Base-by-base conservation (phyloP, 2,888 invertebrate genomes). In the Amblyteles armatorius region DNA sequence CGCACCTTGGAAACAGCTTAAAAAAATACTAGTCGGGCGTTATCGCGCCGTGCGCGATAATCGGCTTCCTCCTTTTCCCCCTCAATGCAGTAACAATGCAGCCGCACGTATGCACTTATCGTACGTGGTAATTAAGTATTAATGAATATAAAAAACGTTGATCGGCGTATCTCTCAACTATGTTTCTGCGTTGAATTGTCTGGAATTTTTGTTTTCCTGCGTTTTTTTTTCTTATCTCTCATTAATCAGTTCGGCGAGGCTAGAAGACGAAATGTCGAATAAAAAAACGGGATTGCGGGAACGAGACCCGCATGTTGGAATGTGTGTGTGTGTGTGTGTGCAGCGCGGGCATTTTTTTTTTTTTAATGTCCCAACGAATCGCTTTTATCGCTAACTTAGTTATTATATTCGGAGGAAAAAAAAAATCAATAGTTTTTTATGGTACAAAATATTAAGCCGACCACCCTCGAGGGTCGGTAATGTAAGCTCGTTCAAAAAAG, bases 131-230 rank as follows among this genome's bases (percentile, higher is more conserved):
- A 77, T 68, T 80, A 65, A 84, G 22, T 55, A 55, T 82, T 83
- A 85, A 81, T 83, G 89, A 90, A 90, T 86, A 90, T 89, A 90
- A 88, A 91, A 91, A 89, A 87, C 87, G 86, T 90, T 87, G 86
- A 88, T 89, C 55, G 88, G 90, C 89, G 88, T 88, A 88, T 84
- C 86, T 55, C 55, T 9, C 87, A 87, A 74, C 68, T 67, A 68
- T 63, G 71, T 74, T 81, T 84, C 78, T 44, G 84, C 74, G 73
- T 81, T 79, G 13, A 67, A 52, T 79, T 73, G 76, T 73, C 50
- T 68, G 44, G 52, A 69, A 55, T 55, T 55, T 55, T 9, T 22
- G 19, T 55, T n/a, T 55, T 19, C 55, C 6, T n/a, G 50, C n/a
- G 26, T 50, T n/a, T 50, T n/a, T n/a, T n/a, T 50, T n/a, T 50